Conservation (phyloP, 2,113 vertebrate species). For the Setophaga petechia region DNA sequence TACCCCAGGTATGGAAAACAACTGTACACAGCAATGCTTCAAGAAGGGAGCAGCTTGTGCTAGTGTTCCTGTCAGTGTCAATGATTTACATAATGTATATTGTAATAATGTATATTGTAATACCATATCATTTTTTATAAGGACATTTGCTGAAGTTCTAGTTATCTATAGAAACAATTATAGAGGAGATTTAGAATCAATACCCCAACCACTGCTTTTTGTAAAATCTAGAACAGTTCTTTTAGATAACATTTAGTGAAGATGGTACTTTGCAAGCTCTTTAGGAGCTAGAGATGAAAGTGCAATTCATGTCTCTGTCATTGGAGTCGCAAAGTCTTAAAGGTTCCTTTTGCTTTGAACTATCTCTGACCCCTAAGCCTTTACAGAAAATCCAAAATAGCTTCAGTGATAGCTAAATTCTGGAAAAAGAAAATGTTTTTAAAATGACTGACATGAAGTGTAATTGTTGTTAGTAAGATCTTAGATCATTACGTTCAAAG, state of each 20-base stretch:
- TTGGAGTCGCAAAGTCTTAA: not conserved
- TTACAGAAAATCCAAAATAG: not conserved
- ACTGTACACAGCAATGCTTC: not conserved
- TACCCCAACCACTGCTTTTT: not conserved
- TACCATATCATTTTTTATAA: not conserved
- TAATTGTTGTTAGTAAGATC: not conserved
- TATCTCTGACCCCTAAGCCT: not conserved
- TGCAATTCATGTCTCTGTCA: not conserved
- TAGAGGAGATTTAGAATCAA: not conserved
- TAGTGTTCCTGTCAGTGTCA: not conserved
- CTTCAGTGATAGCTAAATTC: not conserved
- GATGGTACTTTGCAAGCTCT: not conserved
- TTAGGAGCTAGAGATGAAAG: not conserved
- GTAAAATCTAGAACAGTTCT: not conserved
- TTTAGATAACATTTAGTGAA: not conserved
- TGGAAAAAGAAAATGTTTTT: not conserved
- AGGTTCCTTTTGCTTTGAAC: not conserved
- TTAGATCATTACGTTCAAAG: not conserved
- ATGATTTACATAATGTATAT: not conserved
- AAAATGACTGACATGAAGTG: not conserved
- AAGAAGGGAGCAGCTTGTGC: not conserved
- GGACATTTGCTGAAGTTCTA: not conserved
- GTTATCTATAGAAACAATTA: not conserved
- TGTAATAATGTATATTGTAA: too few species aligned
- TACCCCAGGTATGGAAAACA: slow-evolving; percentile 85